These are phyloP conservation scores for Hypolimnas misippus DNA, from an alignment of 2,888 invertebrate genomes.

Conservation along the genomic window DNA sequence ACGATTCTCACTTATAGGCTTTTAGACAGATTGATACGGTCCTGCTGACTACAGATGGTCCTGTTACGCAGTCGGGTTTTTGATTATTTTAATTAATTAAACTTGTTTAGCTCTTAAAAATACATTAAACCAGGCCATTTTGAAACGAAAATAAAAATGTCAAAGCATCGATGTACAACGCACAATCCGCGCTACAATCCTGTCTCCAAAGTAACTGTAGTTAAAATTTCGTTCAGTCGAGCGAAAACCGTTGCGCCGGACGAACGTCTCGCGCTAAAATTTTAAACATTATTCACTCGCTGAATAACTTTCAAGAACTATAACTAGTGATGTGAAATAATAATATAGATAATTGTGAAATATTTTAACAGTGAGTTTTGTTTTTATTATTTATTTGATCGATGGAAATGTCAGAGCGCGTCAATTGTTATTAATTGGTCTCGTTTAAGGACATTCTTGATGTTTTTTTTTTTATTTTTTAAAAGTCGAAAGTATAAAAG, in stretches of 20 bases:
- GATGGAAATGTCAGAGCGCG: background rate
- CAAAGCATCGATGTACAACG: background rate
- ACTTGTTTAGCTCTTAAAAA: too few species aligned
- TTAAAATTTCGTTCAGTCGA: conserved; percentile 13
- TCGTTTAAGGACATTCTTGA: conserved; percentile 5
- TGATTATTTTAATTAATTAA: too few species aligned
- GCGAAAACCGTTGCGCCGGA: conserved; percentile 5
- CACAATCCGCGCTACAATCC: background rate
- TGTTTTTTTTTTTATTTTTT: background rate
- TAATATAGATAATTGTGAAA: conserved; percentile 6
- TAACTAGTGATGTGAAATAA: background rate
- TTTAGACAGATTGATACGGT: too few species aligned
- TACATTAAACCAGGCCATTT: background rate
- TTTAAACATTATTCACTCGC: background rate
- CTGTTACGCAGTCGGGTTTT: too few species aligned
- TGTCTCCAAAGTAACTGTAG: conserved; percentile 7
- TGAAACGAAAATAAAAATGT: background rate
- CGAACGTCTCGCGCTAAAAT: background rate
- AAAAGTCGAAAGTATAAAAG: background rate
- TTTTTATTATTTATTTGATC: background rate
- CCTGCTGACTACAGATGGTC: too few species aligned
- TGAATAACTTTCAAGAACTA: too few species aligned
- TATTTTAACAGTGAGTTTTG: conserved; percentile 1
- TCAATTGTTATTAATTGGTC: conserved; percentile 17
- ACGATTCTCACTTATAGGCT: too few species aligned